Conservation (phyloP, 2,113 vertebrate species). For the Atrichornis clamosus region DNA sequence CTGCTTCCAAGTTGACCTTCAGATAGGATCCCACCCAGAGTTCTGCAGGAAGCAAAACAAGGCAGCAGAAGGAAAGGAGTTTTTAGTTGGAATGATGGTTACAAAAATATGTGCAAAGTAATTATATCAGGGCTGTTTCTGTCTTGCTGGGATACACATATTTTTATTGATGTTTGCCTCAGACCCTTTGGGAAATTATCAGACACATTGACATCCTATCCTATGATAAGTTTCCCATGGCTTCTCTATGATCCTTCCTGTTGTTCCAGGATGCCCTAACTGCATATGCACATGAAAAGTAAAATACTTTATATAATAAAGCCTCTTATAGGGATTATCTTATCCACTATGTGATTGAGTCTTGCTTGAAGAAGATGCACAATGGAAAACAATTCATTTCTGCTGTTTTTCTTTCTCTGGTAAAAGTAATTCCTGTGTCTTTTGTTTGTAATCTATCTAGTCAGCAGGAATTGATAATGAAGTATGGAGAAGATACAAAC, state of each 20-base stretch:
- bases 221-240: not conserved
- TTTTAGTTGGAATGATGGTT: not conserved
- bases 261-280: not conserved
- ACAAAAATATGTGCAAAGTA: not conserved
- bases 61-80: not conserved
- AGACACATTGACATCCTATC: not conserved
- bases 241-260: not conserved
- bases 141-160: not conserved
- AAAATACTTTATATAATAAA: not conserved
- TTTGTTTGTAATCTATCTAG: not conserved
- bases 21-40: not conserved
- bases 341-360: not conserved
- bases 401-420: not conserved
- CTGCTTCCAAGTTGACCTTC: slow-evolving; percentile 5
- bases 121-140: not conserved
- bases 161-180: not conserved
- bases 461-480: not conserved
- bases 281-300: not conserved
- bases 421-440: not conserved
- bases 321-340: not conserved
- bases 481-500: not conserved
- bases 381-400: not conserved
- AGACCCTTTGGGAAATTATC: not conserved
- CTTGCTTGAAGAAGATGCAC: not conserved
- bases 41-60: not conserved